These are phyloP conservation scores for Amorpha juglandis DNA, from an alignment of 2,888 invertebrate genomes.

Conservation along the genomic window DNA sequence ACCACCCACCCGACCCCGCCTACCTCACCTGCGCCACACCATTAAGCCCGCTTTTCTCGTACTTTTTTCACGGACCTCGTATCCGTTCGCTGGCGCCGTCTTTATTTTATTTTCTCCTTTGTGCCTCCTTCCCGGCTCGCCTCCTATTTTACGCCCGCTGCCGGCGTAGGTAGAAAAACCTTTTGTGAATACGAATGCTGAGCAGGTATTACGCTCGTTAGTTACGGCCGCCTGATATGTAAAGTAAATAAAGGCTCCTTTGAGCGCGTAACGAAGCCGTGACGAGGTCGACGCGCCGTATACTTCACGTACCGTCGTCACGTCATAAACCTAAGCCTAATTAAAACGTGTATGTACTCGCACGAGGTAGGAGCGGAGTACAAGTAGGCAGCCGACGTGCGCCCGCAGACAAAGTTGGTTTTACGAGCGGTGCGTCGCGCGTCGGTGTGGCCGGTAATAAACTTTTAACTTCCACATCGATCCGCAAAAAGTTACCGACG, in stretches of 20 bases:
- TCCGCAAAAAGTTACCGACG: conserved; percentile 77
- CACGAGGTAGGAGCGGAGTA: conserved; percentile 2
- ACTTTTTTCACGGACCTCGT: conserved; percentile 83
- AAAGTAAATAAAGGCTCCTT: conserved; percentile 78
- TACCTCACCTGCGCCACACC: conserved; percentile 82
- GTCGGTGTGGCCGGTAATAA: conserved; percentile 65
- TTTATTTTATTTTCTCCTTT: conserved; percentile 84
- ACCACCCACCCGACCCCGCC: conserved; percentile 79
- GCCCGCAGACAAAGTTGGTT: conserved; percentile 51
- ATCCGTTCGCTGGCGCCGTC: conserved; percentile 81
- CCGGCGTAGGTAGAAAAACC: conserved; percentile 80
- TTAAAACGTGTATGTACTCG: conserved; percentile 34
- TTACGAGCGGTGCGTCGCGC: conserved; percentile 60
- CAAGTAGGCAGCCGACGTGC: conserved; percentile 31
- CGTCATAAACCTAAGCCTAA: conserved; percentile 33
- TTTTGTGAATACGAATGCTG: conserved; percentile 83
- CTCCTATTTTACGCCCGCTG: conserved; percentile 82
- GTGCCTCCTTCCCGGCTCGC: conserved; percentile 80
- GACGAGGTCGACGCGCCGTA: conserved; percentile 1
- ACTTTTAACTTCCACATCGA: conserved; percentile 80
- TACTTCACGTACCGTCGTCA: background rate
- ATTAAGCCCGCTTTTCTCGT: conserved; percentile 78
- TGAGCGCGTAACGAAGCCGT: conserved; percentile 39
- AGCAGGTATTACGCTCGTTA: conserved; percentile 82
- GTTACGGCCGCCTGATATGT: conserved; percentile 77